A percentile compares a stretch with the other conserved stretches of the same genome.
These are phyloP conservation scores for Acronicta aceris DNA, from an alignment of 2,888 invertebrate species.

Conservation along the genomic window DNA sequence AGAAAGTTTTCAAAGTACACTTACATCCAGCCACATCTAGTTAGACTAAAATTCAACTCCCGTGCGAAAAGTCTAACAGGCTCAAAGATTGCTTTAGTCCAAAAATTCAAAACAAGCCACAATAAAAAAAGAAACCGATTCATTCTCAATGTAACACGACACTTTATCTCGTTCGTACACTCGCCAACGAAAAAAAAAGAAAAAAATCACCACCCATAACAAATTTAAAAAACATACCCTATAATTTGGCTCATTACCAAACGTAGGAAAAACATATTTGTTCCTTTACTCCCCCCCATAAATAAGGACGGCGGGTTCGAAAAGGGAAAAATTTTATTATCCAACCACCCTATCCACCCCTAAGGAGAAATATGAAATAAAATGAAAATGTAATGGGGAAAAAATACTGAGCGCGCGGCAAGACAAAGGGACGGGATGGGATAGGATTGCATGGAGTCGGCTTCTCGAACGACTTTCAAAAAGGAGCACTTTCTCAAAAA, in stretches of 20 bases:
- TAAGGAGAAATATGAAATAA: conserved; percentile 89
- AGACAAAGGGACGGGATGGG: conserved; percentile 84
- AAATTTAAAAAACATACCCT: conserved; percentile 77
- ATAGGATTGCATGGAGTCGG: conserved; percentile 61
- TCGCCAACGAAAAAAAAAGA: conserved; percentile 49
- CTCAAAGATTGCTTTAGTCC: too few species aligned
- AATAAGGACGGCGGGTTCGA: conserved; percentile 82
- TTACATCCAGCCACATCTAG: too few species aligned
- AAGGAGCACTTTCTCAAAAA: too few species aligned
- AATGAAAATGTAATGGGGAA: conserved; percentile 89
- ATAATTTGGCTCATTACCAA: conserved; percentile 88
- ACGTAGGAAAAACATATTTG: conserved; percentile 87
- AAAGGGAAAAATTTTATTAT: conserved; percentile 88
- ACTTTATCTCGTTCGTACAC: conserved; percentile 77
- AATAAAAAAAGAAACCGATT: conserved; percentile 2
- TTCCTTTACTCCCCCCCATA: conserved; percentile 82
- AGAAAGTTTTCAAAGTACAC: too few species aligned
- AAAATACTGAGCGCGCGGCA: conserved; percentile 85
- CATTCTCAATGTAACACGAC: conserved; percentile 60
- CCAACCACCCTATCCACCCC: conserved; percentile 65
- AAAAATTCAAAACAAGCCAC: neutral
- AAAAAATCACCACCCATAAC: conserved; percentile 72
- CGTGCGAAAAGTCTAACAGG: too few species aligned
- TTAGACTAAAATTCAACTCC: too few species aligned
- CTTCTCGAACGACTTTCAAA: conserved; percentile 31